Base-by-base conservation (phyloP, 2,797 vertebrate genomes). In the Eremophila alpestris region DNA sequence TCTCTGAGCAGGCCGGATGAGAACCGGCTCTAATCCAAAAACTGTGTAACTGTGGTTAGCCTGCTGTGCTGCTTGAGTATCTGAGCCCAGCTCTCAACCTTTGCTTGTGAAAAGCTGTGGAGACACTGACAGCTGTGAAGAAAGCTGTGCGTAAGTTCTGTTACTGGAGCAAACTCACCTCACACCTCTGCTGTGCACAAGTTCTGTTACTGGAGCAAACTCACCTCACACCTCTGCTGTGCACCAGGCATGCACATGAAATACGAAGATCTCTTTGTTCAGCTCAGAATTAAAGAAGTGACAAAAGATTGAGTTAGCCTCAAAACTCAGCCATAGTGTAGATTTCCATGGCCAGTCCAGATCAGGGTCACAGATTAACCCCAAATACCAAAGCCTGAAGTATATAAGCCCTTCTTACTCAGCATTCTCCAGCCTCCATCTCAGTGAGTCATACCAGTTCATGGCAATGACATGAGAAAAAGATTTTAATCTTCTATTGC, bases 311-410 rank as follows among this genome's bases (percentile, higher is more conserved):
- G 24, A 90, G 32, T 63, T 43, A 91, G 69, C 70, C 22, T 52
- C 55, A 96, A 94, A 94, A 92, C 59, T 88, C 34, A 93, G 77
- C 45, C 38, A 77, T 38, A 46, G 55, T 74, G 80, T 94, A 91
- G 82, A 83, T 91, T 91, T 94, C 83, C 49, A 76, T 90, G 64
- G 77, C 56, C 46, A 73, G 56, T 60, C 79, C 85, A 93, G 77
- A 95, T 95, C 77, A 90, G 89, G 63, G 65, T 88, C 83, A 93
- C 77, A 93, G 94, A 94, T 92, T 90, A 96, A 95, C 67, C 45
- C 94, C 77, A 88, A 90, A 91, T 73, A 86, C 83, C 77, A 89
- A 91, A 88, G 27, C 48, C 64, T 9, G 0, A 94, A 93, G 67
- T 88, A 67, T 46, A 46, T 51, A 70, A 87, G 15, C 34, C 76